These are phyloP conservation scores for Ailurus styani DNA, from an alignment of 2,113 vertebrate genomes.

Conservation along the genomic window DNA sequence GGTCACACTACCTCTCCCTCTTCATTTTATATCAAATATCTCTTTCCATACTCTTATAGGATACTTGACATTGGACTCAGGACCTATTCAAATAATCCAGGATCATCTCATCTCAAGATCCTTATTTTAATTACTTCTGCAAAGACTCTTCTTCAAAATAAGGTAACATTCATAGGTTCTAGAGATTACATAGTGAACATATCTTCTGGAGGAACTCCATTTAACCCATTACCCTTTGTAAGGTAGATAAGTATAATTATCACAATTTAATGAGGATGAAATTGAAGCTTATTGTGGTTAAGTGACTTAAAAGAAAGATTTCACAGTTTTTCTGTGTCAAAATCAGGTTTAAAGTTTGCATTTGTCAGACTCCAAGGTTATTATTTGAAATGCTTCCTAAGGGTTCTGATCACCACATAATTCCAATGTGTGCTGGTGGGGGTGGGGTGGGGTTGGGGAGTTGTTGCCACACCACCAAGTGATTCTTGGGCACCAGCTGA, in stretches of 20 bases:
- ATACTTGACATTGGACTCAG: background rate
- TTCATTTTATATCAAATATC: background rate
- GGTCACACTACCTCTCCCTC: background rate
- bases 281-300: background rate
- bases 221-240: background rate
- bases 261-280: background rate
- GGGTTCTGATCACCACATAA: background rate
- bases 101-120: background rate
- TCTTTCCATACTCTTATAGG: background rate
- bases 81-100: background rate
- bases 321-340: background rate
- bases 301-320: background rate
- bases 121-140: background rate
- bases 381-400: background rate
- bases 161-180: background rate
- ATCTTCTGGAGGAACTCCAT: background rate
- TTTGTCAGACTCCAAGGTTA: background rate
- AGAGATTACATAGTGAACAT: background rate
- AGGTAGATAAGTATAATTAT: background rate
- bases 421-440: background rate
- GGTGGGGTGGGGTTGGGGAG: no score
- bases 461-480: background rate
- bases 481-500: background rate
- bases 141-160: background rate
- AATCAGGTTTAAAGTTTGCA: background rate